These are phyloP conservation scores for Diorhabda carinulata DNA, from an alignment of 1,140 invertebrate genomes.

Conservation along the genomic window DNA sequence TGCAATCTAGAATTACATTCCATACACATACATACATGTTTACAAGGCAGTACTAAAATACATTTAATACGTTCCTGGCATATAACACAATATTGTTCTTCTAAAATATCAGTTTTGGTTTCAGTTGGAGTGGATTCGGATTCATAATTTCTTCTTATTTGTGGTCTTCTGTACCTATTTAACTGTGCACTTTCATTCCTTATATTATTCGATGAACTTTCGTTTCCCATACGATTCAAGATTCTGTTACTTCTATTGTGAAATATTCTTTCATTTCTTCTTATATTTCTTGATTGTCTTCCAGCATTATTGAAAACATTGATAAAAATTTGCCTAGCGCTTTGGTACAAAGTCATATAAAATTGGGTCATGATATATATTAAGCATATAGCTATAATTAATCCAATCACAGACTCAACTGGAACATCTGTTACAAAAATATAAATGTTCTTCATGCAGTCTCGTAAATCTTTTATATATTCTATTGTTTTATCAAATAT, in stretches of 20 bases:
- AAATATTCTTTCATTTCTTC: constrained; percentile 5
- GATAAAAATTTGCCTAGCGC: neutral
- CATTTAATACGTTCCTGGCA: constrained; percentile 33
- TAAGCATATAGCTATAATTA: constrained; percentile 24
- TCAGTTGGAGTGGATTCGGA: neutral
- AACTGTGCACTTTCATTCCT: too few species aligned
- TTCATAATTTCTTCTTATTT: constrained; percentile 4
- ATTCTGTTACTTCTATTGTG: too few species aligned
- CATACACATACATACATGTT: constrained; percentile 33
- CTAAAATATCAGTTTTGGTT: constrained; percentile 7
- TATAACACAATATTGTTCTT: constrained; percentile 31
- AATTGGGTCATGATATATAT: constrained; percentile 30
- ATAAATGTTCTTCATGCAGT: constrained; percentile 16
- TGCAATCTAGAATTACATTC: constrained; percentile 27
- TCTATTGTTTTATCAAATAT: constrained; percentile 15
- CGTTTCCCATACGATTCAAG: too few species aligned
- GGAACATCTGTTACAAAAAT: constrained; percentile 32
- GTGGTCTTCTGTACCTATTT: constrained; percentile 4
- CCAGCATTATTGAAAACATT: neutral
- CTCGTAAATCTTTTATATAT: constrained; percentile 1
- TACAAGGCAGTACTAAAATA: constrained; percentile 33
- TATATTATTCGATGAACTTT: too few species aligned
- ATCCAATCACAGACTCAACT: constrained; percentile 28
- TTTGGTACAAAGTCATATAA: constrained; percentile 22
- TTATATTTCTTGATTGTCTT: neutral